These are phyloP conservation scores for Campopleginae sp. DNA, from an alignment of 2,888 invertebrate species.

Conservation along the genomic window DNA sequence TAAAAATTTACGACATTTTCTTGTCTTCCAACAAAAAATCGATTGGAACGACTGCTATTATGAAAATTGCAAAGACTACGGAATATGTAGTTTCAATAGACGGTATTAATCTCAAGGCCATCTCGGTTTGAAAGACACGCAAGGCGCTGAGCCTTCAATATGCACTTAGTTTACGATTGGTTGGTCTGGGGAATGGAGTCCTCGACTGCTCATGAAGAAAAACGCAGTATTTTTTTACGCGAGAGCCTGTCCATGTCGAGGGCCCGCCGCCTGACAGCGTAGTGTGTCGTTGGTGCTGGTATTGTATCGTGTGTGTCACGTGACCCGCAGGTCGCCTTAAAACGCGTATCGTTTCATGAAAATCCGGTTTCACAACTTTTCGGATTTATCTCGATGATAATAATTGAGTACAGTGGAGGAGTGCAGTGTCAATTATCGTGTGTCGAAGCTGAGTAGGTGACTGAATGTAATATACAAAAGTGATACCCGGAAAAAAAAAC, in stretches of 20 bases:
- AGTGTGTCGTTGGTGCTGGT: not conserved
- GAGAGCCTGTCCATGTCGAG: not conserved
- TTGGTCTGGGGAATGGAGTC: slow-evolving; percentile 1
- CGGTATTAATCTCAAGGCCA: slow-evolving; percentile 7
- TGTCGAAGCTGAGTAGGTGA: not conserved
- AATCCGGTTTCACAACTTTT: slow-evolving; percentile 32
- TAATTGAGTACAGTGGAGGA: slow-evolving; percentile 20
- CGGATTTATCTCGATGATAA: slow-evolving; percentile 36
- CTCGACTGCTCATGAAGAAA: not conserved
- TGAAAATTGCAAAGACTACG: not conserved
- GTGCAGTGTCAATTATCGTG: slow-evolving; percentile 27
- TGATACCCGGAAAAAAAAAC: not conserved
- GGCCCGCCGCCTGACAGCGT: not conserved
- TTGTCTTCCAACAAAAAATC: not conserved
- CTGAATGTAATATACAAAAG: not conserved
- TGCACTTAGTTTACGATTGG: slow-evolving; percentile 3
- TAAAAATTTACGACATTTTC: not conserved
- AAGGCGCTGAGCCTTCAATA: not conserved
- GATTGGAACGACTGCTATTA: not conserved
- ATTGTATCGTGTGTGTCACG: not conserved
- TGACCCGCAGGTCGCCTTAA: slow-evolving; percentile 6
- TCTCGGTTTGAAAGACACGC: slow-evolving; percentile 9
- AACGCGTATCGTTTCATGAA: slow-evolving; percentile 41
- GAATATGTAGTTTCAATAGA: not conserved
- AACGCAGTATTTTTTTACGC: not conserved